Conservation (phyloP, 2,113 vertebrate species). For the Rallus limicola region DNA sequence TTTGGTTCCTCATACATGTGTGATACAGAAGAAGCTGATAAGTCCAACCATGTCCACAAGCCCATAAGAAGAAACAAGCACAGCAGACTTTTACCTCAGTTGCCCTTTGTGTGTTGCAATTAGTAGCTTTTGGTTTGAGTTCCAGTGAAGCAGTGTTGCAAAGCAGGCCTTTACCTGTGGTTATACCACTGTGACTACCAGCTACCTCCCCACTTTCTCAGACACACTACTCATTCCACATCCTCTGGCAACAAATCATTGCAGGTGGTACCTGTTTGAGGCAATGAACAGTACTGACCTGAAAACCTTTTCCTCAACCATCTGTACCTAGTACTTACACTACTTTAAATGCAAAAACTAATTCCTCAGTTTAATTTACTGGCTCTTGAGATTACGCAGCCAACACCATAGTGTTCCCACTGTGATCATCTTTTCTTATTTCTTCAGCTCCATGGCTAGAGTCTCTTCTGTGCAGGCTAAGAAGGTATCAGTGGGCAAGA, state of each 20-base stretch:
- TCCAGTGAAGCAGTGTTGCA: rapidly evolving
- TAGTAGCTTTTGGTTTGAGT: not conserved
- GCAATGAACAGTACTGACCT: not conserved
- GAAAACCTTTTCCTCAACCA: not conserved
- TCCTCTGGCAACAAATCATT: not conserved
- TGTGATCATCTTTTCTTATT: not conserved
- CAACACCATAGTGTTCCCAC: rapidly evolving
- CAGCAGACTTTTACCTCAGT: not conserved
- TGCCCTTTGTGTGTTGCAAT: not conserved
- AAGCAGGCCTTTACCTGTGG: not conserved
- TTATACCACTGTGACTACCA: not conserved
- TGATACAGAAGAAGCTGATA: not conserved
- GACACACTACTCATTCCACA: rapidly evolving
- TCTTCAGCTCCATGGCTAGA: not conserved
- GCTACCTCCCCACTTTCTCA: not conserved
- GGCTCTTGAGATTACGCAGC: not conserved
- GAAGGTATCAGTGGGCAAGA: not conserved
- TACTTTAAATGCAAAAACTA: not conserved
- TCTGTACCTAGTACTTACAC: not conserved
- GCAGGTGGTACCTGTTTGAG: not conserved
- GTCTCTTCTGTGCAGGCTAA: not conserved
- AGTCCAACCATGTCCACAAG: not conserved
- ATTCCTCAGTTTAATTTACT: not conserved
- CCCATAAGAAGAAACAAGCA: not conserved
- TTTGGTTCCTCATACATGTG: not conserved